Base-by-base conservation (phyloP, 2,888 invertebrate species). In the Platycheirus rosarum region DNA sequence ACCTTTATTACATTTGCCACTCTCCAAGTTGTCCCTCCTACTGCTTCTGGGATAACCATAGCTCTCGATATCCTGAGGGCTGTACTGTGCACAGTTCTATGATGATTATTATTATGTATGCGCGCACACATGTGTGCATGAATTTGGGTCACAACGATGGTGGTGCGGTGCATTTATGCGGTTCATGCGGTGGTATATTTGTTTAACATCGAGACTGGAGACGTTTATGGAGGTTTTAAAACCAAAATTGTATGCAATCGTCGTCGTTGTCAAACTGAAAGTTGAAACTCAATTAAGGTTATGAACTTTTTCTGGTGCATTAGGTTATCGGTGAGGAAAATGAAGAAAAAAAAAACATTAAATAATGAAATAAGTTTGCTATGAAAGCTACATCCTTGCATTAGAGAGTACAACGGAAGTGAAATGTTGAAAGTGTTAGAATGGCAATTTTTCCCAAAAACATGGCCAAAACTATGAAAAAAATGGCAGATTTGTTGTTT, bases 1-100 rank as follows among this genome's bases (percentile, higher is more conserved):
- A 77, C 70, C 76, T 77, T 70, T 70, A 65, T 70, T 70, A 63
- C 49, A 70, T 76, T 76, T 76, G 49, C 48, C 57, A 74, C 65
- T 57, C 66, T 29, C 9, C 2, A 40, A 42, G 23, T 49, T 55
- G 66, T 55, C 66, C 23, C 23, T 23, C 6, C 48, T 65, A 55
- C 23, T 48, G 9, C 35, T 35, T 23, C 2, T 6, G 44, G 51
- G 42, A 51, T 48, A 29, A 16, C 29, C 40, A 37, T 40, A 55
- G 14, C 63, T 40, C 29, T 53, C 46, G 32, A 9, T 46, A 63
- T 62, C 71, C 63, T 40, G 16, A 20, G 20, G 9, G 14, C 23
- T 57, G 23, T n/a, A n/a, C n/a, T n/a, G n/a, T n/a, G n/a, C n/a
- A n/a, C 23, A 40, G 26, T 0, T 11, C 1, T 37, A 9, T 40